Conservation (phyloP, 37 sponge, comb jelly and placozoan species). For the Bolinopsis microptera region DNA sequence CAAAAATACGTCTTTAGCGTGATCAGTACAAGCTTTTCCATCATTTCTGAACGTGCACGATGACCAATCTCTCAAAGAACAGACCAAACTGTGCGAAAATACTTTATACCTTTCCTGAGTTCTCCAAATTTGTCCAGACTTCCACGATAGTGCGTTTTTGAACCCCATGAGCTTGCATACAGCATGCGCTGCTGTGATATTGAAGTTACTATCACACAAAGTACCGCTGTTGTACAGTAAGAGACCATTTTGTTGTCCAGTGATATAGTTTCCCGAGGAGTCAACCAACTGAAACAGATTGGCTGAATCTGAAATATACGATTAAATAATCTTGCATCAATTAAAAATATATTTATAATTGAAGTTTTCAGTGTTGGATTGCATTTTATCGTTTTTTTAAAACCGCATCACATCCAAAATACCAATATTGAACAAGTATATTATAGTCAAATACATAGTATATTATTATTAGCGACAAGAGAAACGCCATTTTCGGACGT, state of each 20-base stretch:
- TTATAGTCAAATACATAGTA: too few species aligned
- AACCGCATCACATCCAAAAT: too few species aligned
- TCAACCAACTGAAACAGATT: neutral
- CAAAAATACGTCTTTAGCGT: neutral
- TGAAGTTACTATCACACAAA: neutral
- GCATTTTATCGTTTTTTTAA: too few species aligned
- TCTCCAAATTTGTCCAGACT: neutral
- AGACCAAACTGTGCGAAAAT: neutral
- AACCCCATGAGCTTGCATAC: neutral
- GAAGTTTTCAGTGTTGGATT: too few species aligned
- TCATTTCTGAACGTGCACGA: neutral
- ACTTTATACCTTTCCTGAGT: neutral
- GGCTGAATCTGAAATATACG: neutral
- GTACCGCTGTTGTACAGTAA: neutral
- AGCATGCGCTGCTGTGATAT: neutral
- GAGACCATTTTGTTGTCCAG: neutral
- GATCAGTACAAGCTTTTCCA: neutral
- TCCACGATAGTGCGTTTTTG: neutral
- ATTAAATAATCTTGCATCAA: too few species aligned
- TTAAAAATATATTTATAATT: too few species aligned
- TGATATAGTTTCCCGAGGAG: neutral
- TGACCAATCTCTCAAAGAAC: neutral
- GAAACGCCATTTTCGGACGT: too few species aligned
- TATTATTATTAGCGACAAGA: too few species aligned
- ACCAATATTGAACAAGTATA: too few species aligned